A percentile compares a stretch with the other conserved stretches of the same genome.
Evolutionary conservation across 2,888 invertebrate genomes (phyloP).

Genomic region (Biston stratarius): DNA sequence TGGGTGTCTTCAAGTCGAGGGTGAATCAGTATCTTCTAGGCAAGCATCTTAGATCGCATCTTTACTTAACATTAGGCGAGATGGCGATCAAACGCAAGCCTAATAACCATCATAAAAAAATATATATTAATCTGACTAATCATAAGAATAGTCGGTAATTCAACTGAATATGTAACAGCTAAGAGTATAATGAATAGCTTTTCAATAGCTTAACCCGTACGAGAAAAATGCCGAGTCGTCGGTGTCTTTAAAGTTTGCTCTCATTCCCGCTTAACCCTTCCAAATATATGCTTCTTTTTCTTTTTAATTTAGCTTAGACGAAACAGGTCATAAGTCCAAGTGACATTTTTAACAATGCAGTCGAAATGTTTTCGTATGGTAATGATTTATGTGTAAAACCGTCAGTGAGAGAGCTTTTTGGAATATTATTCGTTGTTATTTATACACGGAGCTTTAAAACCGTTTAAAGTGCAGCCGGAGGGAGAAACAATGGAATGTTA

Average conservation of each 20-base stretch:
- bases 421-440: constrained; percentile 71
- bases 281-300: constrained; percentile 62
- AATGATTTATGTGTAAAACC: constrained; percentile 84
- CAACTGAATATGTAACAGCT: constrained; percentile 16
- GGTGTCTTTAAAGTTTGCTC: constrained; percentile 74
- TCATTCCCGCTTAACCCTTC: constrained; percentile 63
- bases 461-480: constrained; percentile 60
- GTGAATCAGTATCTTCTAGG: too few relatives aligned
- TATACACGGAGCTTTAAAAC: constrained; percentile 68
- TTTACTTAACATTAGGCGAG: too few relatives aligned
- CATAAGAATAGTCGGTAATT: neutral
- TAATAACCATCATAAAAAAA: too few relatives aligned
- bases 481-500: constrained; percentile 66
- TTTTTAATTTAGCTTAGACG: constrained; percentile 80
- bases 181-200: constrained; percentile 32
- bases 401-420: constrained; percentile 72
- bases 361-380: constrained; percentile 85
- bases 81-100: too few relatives aligned
- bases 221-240: constrained; percentile 57
- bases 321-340: constrained; percentile 84
- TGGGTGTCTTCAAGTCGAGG: too few relatives aligned
- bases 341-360: constrained; percentile 85
- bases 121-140: constrained; percentile 22
- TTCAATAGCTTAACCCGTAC: constrained; percentile 41
- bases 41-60: too few relatives aligned